Base-by-base conservation (phyloP, 2,888 invertebrate species). In the Litoditis marina region DNA sequence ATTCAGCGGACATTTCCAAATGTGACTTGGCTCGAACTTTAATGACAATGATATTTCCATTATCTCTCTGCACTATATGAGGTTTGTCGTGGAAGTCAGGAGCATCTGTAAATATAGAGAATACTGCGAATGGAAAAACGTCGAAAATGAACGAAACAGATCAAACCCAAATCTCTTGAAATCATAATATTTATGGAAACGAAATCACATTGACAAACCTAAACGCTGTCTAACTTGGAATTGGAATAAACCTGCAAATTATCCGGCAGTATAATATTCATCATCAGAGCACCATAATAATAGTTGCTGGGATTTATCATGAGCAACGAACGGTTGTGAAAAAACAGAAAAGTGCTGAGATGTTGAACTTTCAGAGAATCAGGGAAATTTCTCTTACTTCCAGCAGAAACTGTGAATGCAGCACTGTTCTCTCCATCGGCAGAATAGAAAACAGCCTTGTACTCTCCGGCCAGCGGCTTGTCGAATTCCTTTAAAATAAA, bases 21-120 rank as follows among this genome's bases (percentile, higher is more conserved):
- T 80, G 80, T 7, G 81, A 81, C 69, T 83, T 83, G 58, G 77
- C 82, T 39, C 81, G 75, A 46, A 78, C 80, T 67, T 82, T 82
- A 66, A 82, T 83, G 46, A 71, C 74, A 65, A 82, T 78, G 31
- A 81, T 68, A 64, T 80, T 81, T 60, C 82, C 83, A 36, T 77
- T 78, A 61, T 82, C 82, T 54, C 79, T 70, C 60, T 83, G 82
- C 36, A 82, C 80, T 68, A 82, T 82, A 71, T 82, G 80, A 39
- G 82, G 82, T 69, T 82, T 82, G 64, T 83, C 82, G 63, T 80
- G 78, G 74, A 82, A 83, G 50, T 82, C 82, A 34, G 82, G 82
- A n/a, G 82, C 82, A 59, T 83, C 82, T 82, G 62, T 49, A 77
- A 60, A 22, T 8, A 7, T 22, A 8, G 51, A 4, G 11, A 2